Evolutionary conservation across 2,797 vertebrate species (phyloP), one percentile per base, ranked within the genome.

Genomic region (Somateria mollissima): DNA sequence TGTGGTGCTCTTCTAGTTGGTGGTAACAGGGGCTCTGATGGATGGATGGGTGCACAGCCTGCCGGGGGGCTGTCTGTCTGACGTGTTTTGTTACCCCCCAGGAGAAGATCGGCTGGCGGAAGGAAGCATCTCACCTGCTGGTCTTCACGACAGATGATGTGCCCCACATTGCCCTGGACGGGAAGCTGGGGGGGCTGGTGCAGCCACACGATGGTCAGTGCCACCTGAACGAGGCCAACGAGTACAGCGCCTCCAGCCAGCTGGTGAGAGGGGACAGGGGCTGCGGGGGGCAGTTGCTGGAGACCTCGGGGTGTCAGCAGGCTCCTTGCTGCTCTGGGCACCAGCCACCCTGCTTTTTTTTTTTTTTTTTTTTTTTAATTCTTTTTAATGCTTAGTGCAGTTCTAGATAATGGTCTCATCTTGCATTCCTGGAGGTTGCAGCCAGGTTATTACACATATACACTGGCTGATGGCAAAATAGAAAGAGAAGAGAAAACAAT

Each of bases 21-120:
- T 65, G 67, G 66, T 85, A 72, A 92, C 0, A 10, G 37, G 30
- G 34, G 21, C 73, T 47, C 39, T 80, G 65, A 82, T 75, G 45
- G 62, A 27, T 4, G 22, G 64, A n/a, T 3, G 8, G 0, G 0
- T 25, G 24, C 49, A 51, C 41, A 75, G 43, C 36, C 73, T 60
- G 75, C 43, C 62, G 53, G 69, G 66, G 9, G 75, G 67, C 62
- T 0, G 0, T 8, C 21, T 84, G 18, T 96, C 87, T 94, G 84
- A 94, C 51, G 1, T 69, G 21, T 36, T 77, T 91, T 92, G 43
- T 91, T 86, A 76, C 91, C 71, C 62, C 30, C 21, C 97, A 99
- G 99, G 98, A 99, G 60, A 98, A 98, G 95, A 99, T 99, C 0
- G 99, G 99, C 47, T 99, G 99, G 99, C 98, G 99, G 57, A 99